Conservation (phyloP, 2,888 invertebrate species). For the Masnerella sp. region DNA sequence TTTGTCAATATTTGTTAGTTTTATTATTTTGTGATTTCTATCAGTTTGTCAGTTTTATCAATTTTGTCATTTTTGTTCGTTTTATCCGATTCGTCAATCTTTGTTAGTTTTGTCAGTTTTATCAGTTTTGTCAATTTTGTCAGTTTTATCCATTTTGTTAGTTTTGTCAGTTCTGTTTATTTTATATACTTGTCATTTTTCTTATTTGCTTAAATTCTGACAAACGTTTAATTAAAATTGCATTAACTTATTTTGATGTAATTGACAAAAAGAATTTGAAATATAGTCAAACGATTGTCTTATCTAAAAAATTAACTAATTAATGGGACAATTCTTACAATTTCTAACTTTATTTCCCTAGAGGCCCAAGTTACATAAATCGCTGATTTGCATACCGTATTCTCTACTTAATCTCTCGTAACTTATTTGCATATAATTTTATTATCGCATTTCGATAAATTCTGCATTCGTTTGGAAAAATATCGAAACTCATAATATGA, state of each 20-base stretch:
- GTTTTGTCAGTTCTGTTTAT: too few relatives aligned
- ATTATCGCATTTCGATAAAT: conserved; percentile 51
- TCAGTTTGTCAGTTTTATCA: too few relatives aligned
- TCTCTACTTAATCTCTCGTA: conserved; percentile 51
- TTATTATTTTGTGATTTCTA: too few relatives aligned
- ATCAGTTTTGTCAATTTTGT: too few relatives aligned
- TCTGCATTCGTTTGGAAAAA: conserved; percentile 34
- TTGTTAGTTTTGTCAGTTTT: too few relatives aligned
- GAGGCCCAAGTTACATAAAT: conserved; percentile 41
- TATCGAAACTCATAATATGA: too few relatives aligned
- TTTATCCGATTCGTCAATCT: too few relatives aligned
- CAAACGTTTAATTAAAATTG: background rate
- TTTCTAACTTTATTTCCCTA: conserved; percentile 54
- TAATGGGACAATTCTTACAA: conserved; percentile 36
- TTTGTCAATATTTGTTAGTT: too few relatives aligned
- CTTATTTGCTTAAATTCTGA: background rate
- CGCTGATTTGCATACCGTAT: conserved; percentile 51
- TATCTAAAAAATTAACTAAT: conserved; percentile 34
- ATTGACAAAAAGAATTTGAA: background rate
- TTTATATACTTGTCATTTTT: too few relatives aligned
- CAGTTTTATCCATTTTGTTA: too few relatives aligned
- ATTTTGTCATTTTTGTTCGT: too few relatives aligned
- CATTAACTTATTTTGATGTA: background rate
- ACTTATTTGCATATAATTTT: conserved; percentile 54
- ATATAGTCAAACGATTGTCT: background rate